These are phyloP conservation scores for Rhynchotus rufescens DNA, from an alignment of 2,797 vertebrate species.

Conservation along the genomic window DNA sequence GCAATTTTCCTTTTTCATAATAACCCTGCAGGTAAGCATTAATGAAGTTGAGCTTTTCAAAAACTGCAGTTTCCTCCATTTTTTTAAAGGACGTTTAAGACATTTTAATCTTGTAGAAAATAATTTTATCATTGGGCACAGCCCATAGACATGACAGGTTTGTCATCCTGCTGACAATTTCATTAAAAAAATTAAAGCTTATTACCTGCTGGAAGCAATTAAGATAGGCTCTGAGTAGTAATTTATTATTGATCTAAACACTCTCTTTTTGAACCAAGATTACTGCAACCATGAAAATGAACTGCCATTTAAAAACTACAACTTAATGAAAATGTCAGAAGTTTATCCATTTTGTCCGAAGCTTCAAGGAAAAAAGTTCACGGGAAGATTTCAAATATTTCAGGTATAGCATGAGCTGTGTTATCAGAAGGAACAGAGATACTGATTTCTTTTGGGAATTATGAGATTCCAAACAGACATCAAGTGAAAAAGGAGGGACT, in stretches of 20 bases:
- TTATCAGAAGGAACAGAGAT: conserved; percentile 25
- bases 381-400: conserved; percentile 5
- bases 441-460: neutral
- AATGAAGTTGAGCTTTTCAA: neutral
- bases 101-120: neutral
- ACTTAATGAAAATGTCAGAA: neutral
- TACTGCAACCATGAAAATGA: neutral
- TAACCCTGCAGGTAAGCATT: neutral
- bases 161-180: neutral
- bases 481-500: conserved; percentile 11
- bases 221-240: neutral
- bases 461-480: neutral
- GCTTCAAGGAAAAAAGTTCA: neutral
- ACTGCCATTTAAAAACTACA: neutral
- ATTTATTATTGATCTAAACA: neutral
- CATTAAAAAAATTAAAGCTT: conserved; percentile 3
- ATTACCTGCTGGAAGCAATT: neutral
- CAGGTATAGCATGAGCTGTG: neutral
- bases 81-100: too few relatives aligned
- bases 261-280: neutral
- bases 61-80: neutral
- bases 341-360: neutral
- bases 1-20: neutral
- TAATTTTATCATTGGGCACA: neutral
- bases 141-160: neutral